A percentile compares a stretch with the other conserved stretches of the same genome.
Evolutionary conservation across 1,140 invertebrate genomes (phyloP).

Genomic region (Listronotus bonariensis): DNA sequence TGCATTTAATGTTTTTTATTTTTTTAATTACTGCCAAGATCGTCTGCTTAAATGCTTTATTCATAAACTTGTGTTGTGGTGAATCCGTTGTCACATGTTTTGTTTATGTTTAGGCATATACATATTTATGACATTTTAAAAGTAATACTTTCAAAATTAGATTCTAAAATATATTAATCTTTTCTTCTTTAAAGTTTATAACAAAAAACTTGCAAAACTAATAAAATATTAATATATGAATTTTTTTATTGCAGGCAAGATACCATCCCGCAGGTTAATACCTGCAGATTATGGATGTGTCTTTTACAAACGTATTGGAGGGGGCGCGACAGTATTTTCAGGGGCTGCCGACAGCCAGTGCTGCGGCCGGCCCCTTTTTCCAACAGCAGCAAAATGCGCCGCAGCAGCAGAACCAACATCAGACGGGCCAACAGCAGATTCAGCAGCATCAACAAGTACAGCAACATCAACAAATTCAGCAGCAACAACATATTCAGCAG

Average conservation of each 20-base stretch:
- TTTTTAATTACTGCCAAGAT: too few relatives aligned
- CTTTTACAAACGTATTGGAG: constrained; percentile 78
- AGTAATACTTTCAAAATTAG: too few relatives aligned
- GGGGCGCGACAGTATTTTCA: constrained; percentile 79
- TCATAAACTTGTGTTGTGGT: too few relatives aligned
- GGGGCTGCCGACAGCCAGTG: constrained; percentile 67
- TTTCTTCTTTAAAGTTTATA: too few relatives aligned
- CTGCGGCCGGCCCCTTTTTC: constrained; percentile 53
- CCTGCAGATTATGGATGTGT: constrained; percentile 72
- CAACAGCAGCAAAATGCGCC: constrained; percentile 19
- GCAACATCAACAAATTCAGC: constrained; percentile 14
- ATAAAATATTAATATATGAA: neutral
- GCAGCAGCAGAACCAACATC: constrained; percentile 13
- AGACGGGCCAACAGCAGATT: constrained; percentile 10
- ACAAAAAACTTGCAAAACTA: too few relatives aligned
- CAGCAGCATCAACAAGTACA: constrained; percentile 26
- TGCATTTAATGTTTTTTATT: too few relatives aligned
- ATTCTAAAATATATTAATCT: too few relatives aligned
- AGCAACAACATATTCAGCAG: constrained; percentile 18
- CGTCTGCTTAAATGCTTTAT: too few relatives aligned
- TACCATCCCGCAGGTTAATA: constrained; percentile 41
- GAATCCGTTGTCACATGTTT: too few relatives aligned
- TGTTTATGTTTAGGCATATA: too few relatives aligned
- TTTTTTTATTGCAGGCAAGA: constrained; percentile 18
- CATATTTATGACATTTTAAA: too few relatives aligned